These are phyloP conservation scores for Sebastes fasciatus DNA, from an alignment of 2,113 vertebrate genomes.

Conservation along the genomic window DNA sequence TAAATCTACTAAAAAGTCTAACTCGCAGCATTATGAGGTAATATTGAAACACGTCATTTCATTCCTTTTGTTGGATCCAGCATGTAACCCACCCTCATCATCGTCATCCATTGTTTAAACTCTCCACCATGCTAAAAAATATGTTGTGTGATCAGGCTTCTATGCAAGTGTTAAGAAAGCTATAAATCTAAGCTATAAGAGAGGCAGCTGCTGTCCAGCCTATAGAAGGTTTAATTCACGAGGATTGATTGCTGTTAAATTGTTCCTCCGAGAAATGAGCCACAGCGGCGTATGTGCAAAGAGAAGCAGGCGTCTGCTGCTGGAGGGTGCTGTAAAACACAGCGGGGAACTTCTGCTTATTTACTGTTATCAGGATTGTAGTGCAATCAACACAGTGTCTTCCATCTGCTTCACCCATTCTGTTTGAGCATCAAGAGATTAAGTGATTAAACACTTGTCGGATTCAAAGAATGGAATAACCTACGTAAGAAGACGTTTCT, in stretches of 20 bases:
- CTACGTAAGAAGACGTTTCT: neutral
- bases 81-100: conserved; percentile 24
- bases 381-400: conserved; percentile 31
- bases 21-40: neutral
- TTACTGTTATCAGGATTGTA: conserved; percentile 57
- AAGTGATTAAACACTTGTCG: neutral
- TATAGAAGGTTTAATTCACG: conserved; percentile 42
- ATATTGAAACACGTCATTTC: conserved; percentile 5
- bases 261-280: conserved; percentile 53
- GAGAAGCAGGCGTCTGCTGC: conserved; percentile 50
- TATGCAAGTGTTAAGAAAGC: conserved; percentile 27
- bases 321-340: conserved; percentile 47
- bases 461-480: neutral
- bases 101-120: conserved; percentile 9
- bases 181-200: conserved; percentile 23
- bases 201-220: conserved; percentile 46
- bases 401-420: conserved; percentile 44
- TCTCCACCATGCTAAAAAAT: neutral
- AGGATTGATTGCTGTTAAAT: conserved; percentile 68
- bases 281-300: conserved; percentile 23
- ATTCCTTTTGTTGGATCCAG: neutral
- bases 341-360: conserved; percentile 50
- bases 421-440: neutral
- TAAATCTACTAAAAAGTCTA: conserved; percentile 1
- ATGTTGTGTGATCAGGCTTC: neutral